Evolutionary conservation across 1,140 invertebrate species (phyloP), one percentile per base, ranked within the genome.

Genomic region (Panagrolaimus sp.): DNA sequence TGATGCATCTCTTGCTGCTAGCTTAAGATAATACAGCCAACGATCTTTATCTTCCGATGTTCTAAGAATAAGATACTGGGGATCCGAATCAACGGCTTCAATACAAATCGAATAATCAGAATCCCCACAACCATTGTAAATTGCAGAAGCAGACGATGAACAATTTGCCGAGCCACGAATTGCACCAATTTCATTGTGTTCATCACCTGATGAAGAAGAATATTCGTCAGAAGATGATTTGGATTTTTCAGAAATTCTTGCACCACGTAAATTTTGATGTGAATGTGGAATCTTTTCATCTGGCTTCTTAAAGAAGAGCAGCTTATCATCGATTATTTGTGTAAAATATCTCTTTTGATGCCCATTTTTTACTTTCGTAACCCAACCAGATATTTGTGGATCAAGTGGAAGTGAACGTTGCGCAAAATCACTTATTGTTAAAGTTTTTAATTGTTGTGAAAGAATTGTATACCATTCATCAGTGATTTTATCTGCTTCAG

Each of bases 1-100:
- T 27, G 65, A 51, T 14, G 71, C 63, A 63, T 78, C 75, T 25
- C 70, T 66, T 61, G 68, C 72, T 2, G 77, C 74, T 5, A 79
- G n/a, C 57, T 64, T 62, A 14, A 78, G 65, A 62, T 75, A 78
- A 53, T 79, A 78, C n/a, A 78, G 47, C 77, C 77, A 78, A 45
- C 79, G 79, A 14, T 78, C 77, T 27, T 74, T 74, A 13, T 78
- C 77, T 69, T 78, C 77, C 9, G 43, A 53, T n/a, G 71, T 65
- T 45, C 66, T 42, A 16, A 78, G 57, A 31, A 78, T 66, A 65
- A 78, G 61, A 70, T 78, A 78, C 2, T 77, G 66, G 8, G 76
- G 77, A 63, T 78, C 76, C n/a, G 69, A 14, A 13, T 65, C 42
- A 65, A 46, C 42, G 20, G 16, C 42, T 65, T 65, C 63, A 9